Evolutionary conservation across 2,797 vertebrate species (phyloP).

Genomic region (Sebastes cheni): DNA sequence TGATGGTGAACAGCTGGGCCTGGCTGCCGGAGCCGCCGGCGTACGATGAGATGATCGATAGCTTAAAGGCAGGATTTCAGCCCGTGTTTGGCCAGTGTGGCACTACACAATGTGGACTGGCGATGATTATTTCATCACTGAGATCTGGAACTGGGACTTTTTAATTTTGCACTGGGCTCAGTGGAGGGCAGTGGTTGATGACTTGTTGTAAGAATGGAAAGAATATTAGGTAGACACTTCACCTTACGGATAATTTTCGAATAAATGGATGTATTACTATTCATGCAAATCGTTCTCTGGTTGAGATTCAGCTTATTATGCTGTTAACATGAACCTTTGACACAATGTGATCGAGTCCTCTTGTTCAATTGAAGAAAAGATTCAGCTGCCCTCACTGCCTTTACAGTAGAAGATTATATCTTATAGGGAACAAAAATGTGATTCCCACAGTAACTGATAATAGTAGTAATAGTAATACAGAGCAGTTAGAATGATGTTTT

Average conservation of each 20-base stretch:
- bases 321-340: neutral
- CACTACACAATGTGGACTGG: conserved; percentile 8
- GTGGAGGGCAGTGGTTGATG: neutral
- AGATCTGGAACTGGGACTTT: conserved; percentile 3
- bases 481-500: neutral
- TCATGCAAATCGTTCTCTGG: neutral
- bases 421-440: neutral
- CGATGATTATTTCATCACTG: conserved; percentile 45
- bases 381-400: neutral
- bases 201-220: neutral
- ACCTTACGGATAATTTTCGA: neutral
- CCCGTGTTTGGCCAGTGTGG: conserved; percentile 26
- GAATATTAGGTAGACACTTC: neutral
- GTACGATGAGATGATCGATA: conserved; percentile 54
- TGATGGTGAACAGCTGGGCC: conserved; percentile 67
- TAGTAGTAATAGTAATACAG: neutral
- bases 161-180: neutral
- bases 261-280: conserved; percentile 4
- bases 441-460: neutral
- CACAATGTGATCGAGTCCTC: neutral
- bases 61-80: conserved; percentile 46
- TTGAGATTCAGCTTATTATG: neutral
- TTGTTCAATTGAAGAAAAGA: neutral
- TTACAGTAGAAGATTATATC: neutral
- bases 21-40: conserved; percentile 1